Evolutionary conservation across 2,797 vertebrate genomes (phyloP), one percentile per base, ranked within the genome.

Genomic region (Neomorphus geoffroyi): DNA sequence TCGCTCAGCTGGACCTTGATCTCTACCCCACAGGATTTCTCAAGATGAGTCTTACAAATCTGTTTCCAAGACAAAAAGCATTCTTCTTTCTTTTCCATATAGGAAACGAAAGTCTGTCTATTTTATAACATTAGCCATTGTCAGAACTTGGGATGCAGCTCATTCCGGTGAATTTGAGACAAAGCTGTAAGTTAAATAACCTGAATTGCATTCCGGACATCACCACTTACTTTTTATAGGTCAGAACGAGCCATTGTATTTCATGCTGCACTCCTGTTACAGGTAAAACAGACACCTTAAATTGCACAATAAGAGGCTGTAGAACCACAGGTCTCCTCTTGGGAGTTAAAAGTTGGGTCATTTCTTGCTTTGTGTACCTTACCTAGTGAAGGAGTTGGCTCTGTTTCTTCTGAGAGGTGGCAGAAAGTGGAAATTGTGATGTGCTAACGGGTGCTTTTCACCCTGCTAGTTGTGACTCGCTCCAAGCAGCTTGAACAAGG

Each of bases 381-480:
- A 48, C 23, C 30, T 30, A 21, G 33, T 30, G 69, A 33, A 54
- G n/a, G 65, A 27, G 21, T 32, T 77, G 53, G 18, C 53, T 60
- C 45, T 18, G 1, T 78, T 83, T 35, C 32, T 67, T 67, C 72
- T 45, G 50, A n/a, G 16, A 45, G 41, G 37, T 37, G 61, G 13
- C 21, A 60, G 23, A 50, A 75, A 74, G 23, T 35, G 30, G 37
- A 64, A 86, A 32, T 50, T 10, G 30, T 14, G 9, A 28, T 15
- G 17, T 73, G 46, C 43, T 70, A 10, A 7, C 11, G 22, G 51
- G 13, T 50, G 10, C 16, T 30, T 75, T 89, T 92, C 53, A 35
- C 18, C 57, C 24, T 7, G 1, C 43, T 77, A 0, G 13, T 39
- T 41, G 48, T 64, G 64, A 37, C 48, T 66, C 1, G 0, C 12